phyloP scores from a whole-genome alignment of 2,888 invertebrate genomes.

The Drosophila meridiana region DNA sequence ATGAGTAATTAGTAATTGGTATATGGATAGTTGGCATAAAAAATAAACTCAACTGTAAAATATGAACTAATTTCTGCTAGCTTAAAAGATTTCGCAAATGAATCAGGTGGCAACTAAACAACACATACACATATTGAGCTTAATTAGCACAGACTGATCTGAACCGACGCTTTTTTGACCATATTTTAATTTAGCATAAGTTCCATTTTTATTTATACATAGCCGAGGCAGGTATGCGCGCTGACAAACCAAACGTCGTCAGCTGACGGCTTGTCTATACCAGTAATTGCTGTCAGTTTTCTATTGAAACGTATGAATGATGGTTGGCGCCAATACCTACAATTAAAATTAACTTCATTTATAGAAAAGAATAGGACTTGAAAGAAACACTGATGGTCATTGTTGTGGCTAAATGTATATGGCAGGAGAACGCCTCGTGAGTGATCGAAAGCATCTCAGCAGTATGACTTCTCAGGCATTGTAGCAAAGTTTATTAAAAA shows the following conservation, averaged over 20 bases:
- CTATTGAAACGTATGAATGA: slow-evolving; percentile 60
- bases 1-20: not conserved
- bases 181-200: slow-evolving; percentile 32
- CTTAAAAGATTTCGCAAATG: not conserved
- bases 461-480: not conserved
- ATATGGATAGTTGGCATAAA: not conserved
- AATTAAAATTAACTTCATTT: slow-evolving; percentile 16
- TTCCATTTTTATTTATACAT: slow-evolving; percentile 59
- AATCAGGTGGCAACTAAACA: not conserved
- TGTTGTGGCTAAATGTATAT: too few relatives aligned
- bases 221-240: slow-evolving; percentile 28
- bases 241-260: slow-evolving; percentile 14
- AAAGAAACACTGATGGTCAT: too few relatives aligned
- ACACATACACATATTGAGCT: slow-evolving; percentile 1
- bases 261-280: slow-evolving; percentile 1
- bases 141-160: slow-evolving; percentile 76
- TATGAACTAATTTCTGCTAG: slow-evolving; percentile 4
- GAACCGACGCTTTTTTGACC: slow-evolving; percentile 32
- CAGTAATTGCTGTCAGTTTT: slow-evolving; percentile 19
- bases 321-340: slow-evolving; percentile 75
- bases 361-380: not conserved
- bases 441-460: too few relatives aligned
- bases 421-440: too few relatives aligned
- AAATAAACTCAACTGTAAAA: not conserved
- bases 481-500: not conserved